Evolutionary conservation across 2,113 vertebrate species (phyloP).

Genomic region (Asarcornis scutulata): DNA sequence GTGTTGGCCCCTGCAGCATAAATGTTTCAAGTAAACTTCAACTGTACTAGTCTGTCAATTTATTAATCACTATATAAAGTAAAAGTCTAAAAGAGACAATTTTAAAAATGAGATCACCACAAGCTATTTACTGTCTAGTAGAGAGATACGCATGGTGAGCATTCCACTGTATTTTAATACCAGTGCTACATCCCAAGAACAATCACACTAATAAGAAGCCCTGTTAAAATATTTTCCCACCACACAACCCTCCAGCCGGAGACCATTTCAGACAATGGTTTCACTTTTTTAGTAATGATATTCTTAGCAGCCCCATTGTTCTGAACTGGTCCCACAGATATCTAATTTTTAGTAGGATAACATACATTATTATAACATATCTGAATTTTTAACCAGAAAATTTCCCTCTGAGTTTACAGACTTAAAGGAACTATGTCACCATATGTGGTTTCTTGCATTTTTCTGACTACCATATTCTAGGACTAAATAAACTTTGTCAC

Average conservation of each 20-base stretch:
- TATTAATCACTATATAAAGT: neutral
- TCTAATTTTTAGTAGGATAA: conserved; percentile 72
- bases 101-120: conserved; percentile 52
- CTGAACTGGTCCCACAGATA: conserved; percentile 70
- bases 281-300: conserved; percentile 67
- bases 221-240: conserved; percentile 78
- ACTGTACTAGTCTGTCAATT: neutral
- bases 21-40: neutral
- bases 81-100: neutral
- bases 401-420: conserved; percentile 44
- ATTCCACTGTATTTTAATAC: conserved; percentile 56
- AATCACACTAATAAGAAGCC: conserved; percentile 61
- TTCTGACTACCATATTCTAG: conserved; percentile 56
- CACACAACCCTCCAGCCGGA: conserved; percentile 67
- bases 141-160: conserved; percentile 14
- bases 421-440: conserved; percentile 40
- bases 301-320: conserved; percentile 65
- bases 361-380: conserved; percentile 34
- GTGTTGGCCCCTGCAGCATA: neutral
- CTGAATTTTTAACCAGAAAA: conserved; percentile 68
- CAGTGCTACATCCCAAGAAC: conserved; percentile 42
- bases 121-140: conserved; percentile 51
- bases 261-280: conserved; percentile 63
- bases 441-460: conserved; percentile 54
- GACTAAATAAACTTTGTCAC: conserved; percentile 68